phyloP scores from a whole-genome alignment of 2,113 vertebrate genomes.

The Tetrao urogallus region DNA sequence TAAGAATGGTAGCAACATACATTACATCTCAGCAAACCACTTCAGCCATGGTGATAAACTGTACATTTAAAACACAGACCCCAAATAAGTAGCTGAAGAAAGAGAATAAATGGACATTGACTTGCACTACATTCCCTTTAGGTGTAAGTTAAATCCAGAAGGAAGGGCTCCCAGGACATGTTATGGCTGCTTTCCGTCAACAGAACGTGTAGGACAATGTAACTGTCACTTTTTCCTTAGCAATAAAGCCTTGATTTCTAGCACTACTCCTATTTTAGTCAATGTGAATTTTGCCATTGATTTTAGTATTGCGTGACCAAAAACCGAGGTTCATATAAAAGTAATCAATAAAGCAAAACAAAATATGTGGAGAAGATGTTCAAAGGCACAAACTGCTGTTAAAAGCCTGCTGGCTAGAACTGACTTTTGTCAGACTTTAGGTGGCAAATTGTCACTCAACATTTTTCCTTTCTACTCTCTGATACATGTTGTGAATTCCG shows the following conservation, averaged over 20 bases:
- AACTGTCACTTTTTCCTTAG: background rate
- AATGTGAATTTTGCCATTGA: background rate
- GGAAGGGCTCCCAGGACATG: background rate
- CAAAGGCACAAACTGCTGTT: background rate
- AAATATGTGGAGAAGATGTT: background rate
- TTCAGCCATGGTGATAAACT: background rate
- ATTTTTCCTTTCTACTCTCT: background rate
- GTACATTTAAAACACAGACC: background rate
- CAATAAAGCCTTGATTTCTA: background rate
- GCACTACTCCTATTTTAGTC: background rate
- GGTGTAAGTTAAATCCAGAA: background rate
- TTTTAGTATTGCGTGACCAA: background rate
- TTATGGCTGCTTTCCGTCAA: background rate
- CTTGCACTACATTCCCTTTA: background rate
- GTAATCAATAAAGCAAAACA: background rate
- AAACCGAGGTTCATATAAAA: background rate
- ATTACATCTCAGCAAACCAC: background rate
- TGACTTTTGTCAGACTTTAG: background rate
- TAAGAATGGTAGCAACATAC: background rate
- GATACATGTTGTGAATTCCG: background rate
- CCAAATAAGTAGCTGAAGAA: background rate
- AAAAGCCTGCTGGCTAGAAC: background rate
- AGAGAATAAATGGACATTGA: background rate
- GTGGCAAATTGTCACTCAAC: background rate
- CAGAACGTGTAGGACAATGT: background rate